Conservation (phyloP, 2,888 invertebrate genomes). For the Pseudococcus longispinus region DNA sequence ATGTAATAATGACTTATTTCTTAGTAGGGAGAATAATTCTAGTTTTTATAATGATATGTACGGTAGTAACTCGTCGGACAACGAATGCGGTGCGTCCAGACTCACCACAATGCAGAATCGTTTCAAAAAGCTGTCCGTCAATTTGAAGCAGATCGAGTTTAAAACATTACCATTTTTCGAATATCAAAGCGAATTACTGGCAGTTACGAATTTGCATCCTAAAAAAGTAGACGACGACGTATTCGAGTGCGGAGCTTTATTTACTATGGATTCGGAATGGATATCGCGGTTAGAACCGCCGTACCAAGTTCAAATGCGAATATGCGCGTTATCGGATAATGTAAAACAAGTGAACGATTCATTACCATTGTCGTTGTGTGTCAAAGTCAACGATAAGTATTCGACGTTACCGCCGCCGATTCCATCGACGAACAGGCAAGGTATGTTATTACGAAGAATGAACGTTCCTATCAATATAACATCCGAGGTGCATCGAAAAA, state of each 20-base stretch:
- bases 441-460: slow-evolving; percentile 48
- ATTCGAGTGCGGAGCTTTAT: slow-evolving; percentile 18
- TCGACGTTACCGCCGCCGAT: slow-evolving; percentile 47
- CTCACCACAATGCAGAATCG: neutral
- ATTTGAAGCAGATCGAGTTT: neutral
- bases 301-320: slow-evolving; percentile 42
- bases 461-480: slow-evolving; percentile 96
- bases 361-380: slow-evolving; percentile 32
- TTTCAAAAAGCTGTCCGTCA: neutral
- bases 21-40: neutral
- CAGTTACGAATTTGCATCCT: neutral
- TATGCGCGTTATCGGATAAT: neutral
- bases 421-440: slow-evolving; percentile 52
- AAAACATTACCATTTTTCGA: slow-evolving; percentile 44
- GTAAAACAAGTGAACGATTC: slow-evolving; percentile 7
- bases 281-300: slow-evolving; percentile 30
- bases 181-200: neutral
- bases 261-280: neutral
- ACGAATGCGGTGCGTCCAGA: neutral
- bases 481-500: slow-evolving; percentile 82
- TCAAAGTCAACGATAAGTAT: slow-evolving; percentile 47
- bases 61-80: neutral
- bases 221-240: neutral
- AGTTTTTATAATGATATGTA: neutral
- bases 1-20: neutral